A percentile compares a stretch with the other conserved stretches of the same genome.
phyloP scores from a whole-genome alignment of 2,888 invertebrate species.

The Ophion ventricosus region DNA sequence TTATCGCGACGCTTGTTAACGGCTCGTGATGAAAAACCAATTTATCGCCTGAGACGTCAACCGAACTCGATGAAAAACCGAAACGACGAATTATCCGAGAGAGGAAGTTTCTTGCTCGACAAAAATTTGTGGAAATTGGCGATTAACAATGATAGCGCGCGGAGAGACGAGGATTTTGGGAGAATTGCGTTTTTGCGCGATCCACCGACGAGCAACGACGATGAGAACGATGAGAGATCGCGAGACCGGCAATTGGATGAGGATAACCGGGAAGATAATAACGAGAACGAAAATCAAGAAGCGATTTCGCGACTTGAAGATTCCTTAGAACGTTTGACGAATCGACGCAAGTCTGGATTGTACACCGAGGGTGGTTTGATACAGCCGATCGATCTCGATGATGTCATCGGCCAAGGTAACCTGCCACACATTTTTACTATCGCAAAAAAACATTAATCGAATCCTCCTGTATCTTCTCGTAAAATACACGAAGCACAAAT shows the following conservation, averaged over 20 bases:
- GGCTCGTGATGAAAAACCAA: constrained; percentile 36
- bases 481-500: no score
- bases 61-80: constrained; percentile 36
- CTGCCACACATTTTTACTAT: neutral
- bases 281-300: constrained; percentile 46
- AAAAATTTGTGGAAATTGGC: constrained; percentile 40
- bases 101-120: neutral
- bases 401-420: constrained; percentile 68
- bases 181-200: constrained; percentile 55
- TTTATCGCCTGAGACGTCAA: constrained; percentile 63
- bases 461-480: no score
- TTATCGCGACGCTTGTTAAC: constrained; percentile 42
- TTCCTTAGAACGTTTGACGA: constrained; percentile 24
- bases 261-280: constrained; percentile 29
- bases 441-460: neutral
- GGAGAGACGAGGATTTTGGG: constrained; percentile 5
- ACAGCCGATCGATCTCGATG: constrained; percentile 67
- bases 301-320: constrained; percentile 20
- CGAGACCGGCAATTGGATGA: constrained; percentile 21
- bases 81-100: constrained; percentile 15
- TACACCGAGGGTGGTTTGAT: constrained; percentile 78
- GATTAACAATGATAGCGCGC: constrained; percentile 6
- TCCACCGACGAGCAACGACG: constrained; percentile 5
- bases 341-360: constrained; percentile 65
- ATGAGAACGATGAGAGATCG: constrained; percentile 3